These are phyloP conservation scores for Palythoa heliodiscus DNA, from an alignment of 92 coral and sea anemone species.

Conservation along the genomic window DNA sequence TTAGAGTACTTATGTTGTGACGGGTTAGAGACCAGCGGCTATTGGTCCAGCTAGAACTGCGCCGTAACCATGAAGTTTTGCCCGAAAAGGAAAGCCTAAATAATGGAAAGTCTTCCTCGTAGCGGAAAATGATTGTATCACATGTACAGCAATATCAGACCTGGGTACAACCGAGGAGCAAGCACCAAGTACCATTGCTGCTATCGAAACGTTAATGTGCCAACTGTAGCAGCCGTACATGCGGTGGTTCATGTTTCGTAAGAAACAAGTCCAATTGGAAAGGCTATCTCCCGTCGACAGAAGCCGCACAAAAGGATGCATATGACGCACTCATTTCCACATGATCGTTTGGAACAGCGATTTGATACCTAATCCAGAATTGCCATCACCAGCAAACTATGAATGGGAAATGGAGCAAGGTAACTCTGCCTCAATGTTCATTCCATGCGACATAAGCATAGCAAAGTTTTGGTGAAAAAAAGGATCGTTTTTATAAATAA, in stretches of 20 bases:
- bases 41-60: slow-evolving; percentile 48
- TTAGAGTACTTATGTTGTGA: slow-evolving; percentile 48
- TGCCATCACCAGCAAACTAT: slow-evolving; percentile 2
- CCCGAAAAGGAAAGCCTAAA: slow-evolving; percentile 52
- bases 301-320: background rate
- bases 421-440: slow-evolving; percentile 5
- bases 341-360: background rate
- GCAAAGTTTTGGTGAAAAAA: background rate
- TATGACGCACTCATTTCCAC: background rate
- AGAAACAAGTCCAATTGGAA: background rate
- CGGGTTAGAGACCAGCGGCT: slow-evolving; percentile 52
- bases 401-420: background rate
- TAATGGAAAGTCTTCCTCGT: background rate
- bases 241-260: background rate
- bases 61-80: slow-evolving; percentile 43
- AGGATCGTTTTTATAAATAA: slow-evolving; percentile 3
- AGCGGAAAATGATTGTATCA: background rate
- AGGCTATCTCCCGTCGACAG: slow-evolving; percentile 3
- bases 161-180: background rate
- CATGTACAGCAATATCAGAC: background rate
- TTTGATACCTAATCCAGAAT: background rate
- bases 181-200: background rate
- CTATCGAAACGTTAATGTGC: background rate
- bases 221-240: background rate
- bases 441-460: background rate